A percentile compares a stretch with the other conserved stretches of the same genome.
phyloP scores from a whole-genome alignment of 2,888 invertebrate genomes.

The Temnothorax unifasciatus region DNA sequence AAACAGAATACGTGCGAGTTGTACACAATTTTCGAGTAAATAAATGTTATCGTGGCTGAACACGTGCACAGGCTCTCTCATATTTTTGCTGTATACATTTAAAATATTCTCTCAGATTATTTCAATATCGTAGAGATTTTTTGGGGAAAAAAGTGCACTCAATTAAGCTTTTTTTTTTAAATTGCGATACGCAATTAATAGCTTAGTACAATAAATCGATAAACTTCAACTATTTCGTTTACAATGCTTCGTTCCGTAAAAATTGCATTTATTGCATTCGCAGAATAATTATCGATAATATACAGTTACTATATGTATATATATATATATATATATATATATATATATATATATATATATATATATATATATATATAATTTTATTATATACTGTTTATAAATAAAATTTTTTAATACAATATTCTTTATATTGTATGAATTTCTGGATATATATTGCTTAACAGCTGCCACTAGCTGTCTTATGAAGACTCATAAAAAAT shows the following conservation, averaged over 20 bases:
- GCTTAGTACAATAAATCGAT: constrained; percentile 17
- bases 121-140: constrained; percentile 21
- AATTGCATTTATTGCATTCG: neutral
- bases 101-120: constrained; percentile 40
- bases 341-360: neutral
- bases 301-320: neutral
- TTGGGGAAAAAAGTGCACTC: constrained; percentile 24
- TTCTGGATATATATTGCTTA: neutral
- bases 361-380: neutral
- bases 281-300: neutral
- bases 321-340: neutral
- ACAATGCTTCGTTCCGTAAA: neutral
- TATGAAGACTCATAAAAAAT: constrained; percentile 37
- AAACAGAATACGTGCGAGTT: constrained; percentile 7
- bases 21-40: constrained; percentile 36
- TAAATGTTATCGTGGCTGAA: constrained; percentile 41
- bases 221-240: constrained; percentile 5
- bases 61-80: constrained; percentile 6
- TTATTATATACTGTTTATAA: neutral
- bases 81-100: neutral
- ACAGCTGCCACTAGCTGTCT: neutral
- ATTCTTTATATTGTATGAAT: neutral
- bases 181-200: constrained; percentile 10
- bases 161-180: constrained; percentile 30
- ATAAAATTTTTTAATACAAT: neutral